Conservation (phyloP, 53 echinoderm and acorn worm species). For the Echinometra lucunter region DNA sequence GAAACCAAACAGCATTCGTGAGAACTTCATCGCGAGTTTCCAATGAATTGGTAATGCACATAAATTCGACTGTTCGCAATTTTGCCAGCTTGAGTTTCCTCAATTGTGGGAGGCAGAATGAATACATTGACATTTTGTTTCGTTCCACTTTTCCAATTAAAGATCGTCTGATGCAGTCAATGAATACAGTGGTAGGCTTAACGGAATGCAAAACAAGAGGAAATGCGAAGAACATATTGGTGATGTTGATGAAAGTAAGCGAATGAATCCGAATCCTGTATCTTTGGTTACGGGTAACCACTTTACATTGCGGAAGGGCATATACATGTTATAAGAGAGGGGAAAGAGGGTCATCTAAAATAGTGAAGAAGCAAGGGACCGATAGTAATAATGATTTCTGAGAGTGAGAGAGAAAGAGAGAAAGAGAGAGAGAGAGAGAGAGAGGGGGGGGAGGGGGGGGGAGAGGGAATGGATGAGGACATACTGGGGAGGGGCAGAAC, state of each 20-base stretch:
- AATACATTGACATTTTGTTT: conserved; percentile 2
- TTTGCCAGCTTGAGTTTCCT: background rate
- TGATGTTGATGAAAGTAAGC: background rate
- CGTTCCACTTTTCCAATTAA: background rate
- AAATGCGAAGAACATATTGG: background rate
- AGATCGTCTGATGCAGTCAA: background rate
- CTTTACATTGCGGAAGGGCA: background rate
- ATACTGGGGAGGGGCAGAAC: no score
- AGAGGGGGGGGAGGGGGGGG: no score
- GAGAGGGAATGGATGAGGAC: no score
- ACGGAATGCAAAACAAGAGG: background rate
- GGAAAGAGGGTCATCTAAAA: no score
- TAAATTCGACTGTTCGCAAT: conserved; percentile 7
- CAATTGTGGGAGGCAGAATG: background rate
- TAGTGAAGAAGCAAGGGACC: no score
- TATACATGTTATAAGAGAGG: background rate
- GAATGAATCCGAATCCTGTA: background rate
- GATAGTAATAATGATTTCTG: no score
- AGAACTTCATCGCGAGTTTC: background rate
- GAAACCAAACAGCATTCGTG: background rate
- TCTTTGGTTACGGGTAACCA: background rate
- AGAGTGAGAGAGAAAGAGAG: no score
- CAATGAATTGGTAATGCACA: background rate
- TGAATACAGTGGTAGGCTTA: background rate
- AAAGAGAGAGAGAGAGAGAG: no score